phyloP scores from a whole-genome alignment of 2,888 invertebrate genomes.

The Nipponacmea schrenckii region DNA sequence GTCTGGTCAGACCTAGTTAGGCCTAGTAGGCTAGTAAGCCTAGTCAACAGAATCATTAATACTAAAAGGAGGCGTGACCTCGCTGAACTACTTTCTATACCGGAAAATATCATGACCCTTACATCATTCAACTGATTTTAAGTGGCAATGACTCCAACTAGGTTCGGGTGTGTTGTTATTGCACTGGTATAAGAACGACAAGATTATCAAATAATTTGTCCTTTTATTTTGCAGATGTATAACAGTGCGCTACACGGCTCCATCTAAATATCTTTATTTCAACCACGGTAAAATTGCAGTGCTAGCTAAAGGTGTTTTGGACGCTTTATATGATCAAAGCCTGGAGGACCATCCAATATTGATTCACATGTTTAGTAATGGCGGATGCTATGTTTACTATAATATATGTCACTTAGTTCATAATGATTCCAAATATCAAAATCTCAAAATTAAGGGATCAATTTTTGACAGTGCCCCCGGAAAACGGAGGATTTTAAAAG shows the following conservation, averaged over 20 bases:
- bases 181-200: no score
- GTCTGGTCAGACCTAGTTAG: no score
- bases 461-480: slow-evolving; percentile 80
- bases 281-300: slow-evolving; percentile 73
- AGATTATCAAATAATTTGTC: no score
- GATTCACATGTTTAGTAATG: slow-evolving; percentile 81
- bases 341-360: slow-evolving; percentile 79
- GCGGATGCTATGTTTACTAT: slow-evolving; percentile 79
- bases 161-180: no score
- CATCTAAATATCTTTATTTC: slow-evolving; percentile 77
- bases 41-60: no score
- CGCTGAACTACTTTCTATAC: no score
- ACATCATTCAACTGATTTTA: no score
- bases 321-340: slow-evolving; percentile 76
- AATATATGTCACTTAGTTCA: slow-evolving; percentile 74
- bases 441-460: slow-evolving; percentile 44
- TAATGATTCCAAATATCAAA: slow-evolving; percentile 27
- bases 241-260: slow-evolving; percentile 79
- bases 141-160: no score
- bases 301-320: slow-evolving; percentile 76
- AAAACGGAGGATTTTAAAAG: slow-evolving; percentile 40
- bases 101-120: no score
- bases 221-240: slow-evolving; percentile 73
- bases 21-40: no score
- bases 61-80: no score